A percentile compares a stretch with the other conserved stretches of the same genome.
phyloP scores from a whole-genome alignment of 2,888 invertebrate species.

The Tinea pellionella region DNA sequence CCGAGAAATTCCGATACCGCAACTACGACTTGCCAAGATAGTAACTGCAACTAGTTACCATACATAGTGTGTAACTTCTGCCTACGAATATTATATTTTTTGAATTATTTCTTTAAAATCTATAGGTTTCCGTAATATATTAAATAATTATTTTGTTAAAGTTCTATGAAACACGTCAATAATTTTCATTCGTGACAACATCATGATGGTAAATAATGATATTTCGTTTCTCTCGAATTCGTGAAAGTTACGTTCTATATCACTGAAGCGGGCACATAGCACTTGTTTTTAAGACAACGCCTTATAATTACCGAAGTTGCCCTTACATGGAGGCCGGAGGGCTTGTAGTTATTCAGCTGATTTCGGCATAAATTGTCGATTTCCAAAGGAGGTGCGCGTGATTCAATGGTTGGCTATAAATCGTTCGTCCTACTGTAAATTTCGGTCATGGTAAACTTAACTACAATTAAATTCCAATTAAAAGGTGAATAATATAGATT shows the following conservation, averaged over 20 bases:
- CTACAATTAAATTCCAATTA: not conserved
- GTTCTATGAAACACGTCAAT: too few species aligned
- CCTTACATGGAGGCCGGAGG: slow-evolving; percentile 31
- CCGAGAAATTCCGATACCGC: slow-evolving; percentile 11
- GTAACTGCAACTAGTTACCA: slow-evolving; percentile 1
- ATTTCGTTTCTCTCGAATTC: not conserved
- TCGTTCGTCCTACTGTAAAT: not conserved
- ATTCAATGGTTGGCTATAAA: slow-evolving; percentile 6
- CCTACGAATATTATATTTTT: too few species aligned
- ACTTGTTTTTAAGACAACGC: slow-evolving; percentile 16
- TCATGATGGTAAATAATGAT: too few species aligned
- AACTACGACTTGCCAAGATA: slow-evolving; percentile 2
- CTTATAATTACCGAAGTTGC: slow-evolving; percentile 35
- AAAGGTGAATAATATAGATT: not conserved
- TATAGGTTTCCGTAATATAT: too few species aligned
- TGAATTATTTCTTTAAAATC: not conserved
- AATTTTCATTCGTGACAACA: too few species aligned
- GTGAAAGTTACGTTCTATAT: slow-evolving; percentile 3
- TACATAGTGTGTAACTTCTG: slow-evolving; percentile 8
- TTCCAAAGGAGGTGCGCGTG: slow-evolving; percentile 8
- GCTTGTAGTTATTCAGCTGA: slow-evolving; percentile 44
- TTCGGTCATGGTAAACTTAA: not conserved
- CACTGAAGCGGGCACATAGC: not conserved
- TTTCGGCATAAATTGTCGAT: slow-evolving; percentile 38
- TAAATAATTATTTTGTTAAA: too few species aligned